phyloP scores from a whole-genome alignment of 1,140 invertebrate genomes.

The Thaumatotibia leucotreta region DNA sequence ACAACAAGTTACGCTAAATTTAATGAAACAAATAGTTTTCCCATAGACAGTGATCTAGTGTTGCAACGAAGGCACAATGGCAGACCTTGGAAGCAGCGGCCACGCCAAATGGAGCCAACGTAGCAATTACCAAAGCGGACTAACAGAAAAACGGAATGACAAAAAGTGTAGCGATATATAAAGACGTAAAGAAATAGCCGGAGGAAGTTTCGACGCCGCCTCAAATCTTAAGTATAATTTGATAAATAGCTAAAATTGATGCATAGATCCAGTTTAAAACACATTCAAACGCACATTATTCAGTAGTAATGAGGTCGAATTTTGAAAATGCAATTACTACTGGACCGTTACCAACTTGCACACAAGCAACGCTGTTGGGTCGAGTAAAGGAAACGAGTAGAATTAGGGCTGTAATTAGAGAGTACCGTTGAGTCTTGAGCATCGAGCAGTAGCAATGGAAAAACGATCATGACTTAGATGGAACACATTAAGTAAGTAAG shows the following conservation, averaged over 20 bases:
- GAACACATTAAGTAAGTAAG: background rate
- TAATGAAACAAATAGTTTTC: slow-evolving; percentile 54
- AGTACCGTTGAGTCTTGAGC: slow-evolving; percentile 5
- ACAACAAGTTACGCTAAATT: slow-evolving; percentile 43
- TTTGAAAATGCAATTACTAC: slow-evolving; percentile 19
- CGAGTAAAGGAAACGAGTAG: slow-evolving; percentile 2
- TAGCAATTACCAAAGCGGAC: slow-evolving; percentile 50
- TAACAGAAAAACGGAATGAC: slow-evolving; percentile 40
- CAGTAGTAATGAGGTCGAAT: background rate
- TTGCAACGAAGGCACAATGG: slow-evolving; percentile 54
- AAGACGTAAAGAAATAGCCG: background rate
- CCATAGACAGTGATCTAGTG: slow-evolving; percentile 43
- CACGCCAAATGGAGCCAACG: slow-evolving; percentile 40
- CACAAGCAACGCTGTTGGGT: background rate
- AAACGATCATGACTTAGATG: slow-evolving; percentile 19
- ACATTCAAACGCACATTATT: background rate
- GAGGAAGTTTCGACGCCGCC: background rate
- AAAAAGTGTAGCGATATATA: slow-evolving; percentile 24
- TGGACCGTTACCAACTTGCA: slow-evolving; percentile 15
- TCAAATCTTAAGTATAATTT: background rate
- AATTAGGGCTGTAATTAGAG: slow-evolving; percentile 10
- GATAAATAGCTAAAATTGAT: background rate
- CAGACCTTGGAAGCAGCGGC: slow-evolving; percentile 50
- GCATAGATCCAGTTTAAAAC: background rate
- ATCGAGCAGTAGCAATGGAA: slow-evolving; percentile 21